Evolutionary conservation across 1,140 invertebrate species (phyloP).

Genomic region (Idris sp.): DNA sequence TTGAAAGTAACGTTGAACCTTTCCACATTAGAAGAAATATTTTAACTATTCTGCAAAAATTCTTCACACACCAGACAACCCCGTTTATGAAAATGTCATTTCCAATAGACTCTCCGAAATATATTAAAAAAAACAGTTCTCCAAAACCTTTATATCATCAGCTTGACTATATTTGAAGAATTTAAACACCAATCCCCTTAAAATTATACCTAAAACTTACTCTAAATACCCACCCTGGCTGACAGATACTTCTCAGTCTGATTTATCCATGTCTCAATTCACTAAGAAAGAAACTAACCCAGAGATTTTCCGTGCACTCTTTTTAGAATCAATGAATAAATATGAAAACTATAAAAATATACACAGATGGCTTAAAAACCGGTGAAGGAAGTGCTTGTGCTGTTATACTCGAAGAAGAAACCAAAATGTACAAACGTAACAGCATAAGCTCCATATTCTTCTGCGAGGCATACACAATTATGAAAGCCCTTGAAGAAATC

Average conservation of each 20-base stretch:
- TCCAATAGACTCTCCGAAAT: neutral
- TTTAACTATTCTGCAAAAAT: neutral
- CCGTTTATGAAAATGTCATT: neutral
- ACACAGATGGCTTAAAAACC: slow-evolving; percentile 12
- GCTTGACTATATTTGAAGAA: too few species aligned
- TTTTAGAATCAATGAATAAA: too few species aligned
- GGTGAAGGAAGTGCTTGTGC: slow-evolving; percentile 3
- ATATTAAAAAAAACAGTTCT: neutral
- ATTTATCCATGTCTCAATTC: too few species aligned
- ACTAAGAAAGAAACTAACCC: too few species aligned
- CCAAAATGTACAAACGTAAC: slow-evolving; percentile 11
- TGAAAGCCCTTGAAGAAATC: neutral
- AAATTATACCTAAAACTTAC: too few species aligned
- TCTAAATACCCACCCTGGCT: too few species aligned
- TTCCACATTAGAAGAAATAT: neutral
- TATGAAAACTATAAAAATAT: too few species aligned
- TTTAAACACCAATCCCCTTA: too few species aligned
- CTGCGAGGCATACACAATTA: slow-evolving; percentile 18
- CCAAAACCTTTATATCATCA: neutral
- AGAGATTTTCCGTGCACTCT: too few species aligned
- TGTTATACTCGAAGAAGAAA: neutral
- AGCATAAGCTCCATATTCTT: slow-evolving; percentile 17
- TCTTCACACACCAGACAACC: neutral
- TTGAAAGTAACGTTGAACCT: slow-evolving; percentile 6
- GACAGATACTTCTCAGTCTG: too few species aligned